Evolutionary conservation across 2,888 invertebrate genomes (phyloP).

Genomic region (Agonopterix heracliana): DNA sequence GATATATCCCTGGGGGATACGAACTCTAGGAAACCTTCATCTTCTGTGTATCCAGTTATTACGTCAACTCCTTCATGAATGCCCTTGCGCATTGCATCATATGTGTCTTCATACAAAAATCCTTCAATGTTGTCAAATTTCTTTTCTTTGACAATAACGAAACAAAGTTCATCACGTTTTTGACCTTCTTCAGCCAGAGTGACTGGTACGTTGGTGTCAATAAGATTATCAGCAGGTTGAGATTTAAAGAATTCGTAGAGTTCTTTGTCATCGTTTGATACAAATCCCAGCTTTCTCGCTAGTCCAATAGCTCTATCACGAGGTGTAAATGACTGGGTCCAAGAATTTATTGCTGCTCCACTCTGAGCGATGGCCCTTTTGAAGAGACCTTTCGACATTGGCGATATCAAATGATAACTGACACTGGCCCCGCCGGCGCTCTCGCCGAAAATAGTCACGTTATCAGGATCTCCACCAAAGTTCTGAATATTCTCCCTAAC

Average conservation of each 20-base stretch:
- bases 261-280: conserved; percentile 27
- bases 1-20: conserved; percentile 9
- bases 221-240: conserved; percentile 22
- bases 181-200: conserved; percentile 18
- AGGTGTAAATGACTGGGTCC: conserved; percentile 66
- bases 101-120: conserved; percentile 17
- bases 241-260: conserved; percentile 29
- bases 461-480: conserved; percentile 42
- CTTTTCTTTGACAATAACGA: conserved; percentile 19
- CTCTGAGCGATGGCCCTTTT: conserved; percentile 78
- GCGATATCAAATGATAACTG: conserved; percentile 38
- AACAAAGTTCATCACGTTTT: conserved; percentile 1
- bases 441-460: conserved; percentile 43
- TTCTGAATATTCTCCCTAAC: conserved; percentile 33
- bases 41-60: conserved; percentile 79
- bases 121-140: conserved; percentile 17
- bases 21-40: conserved; percentile 55
- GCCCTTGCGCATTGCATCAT: conserved; percentile 46
- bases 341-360: conserved; percentile 76
- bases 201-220: conserved; percentile 15
- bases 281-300: conserved; percentile 31
- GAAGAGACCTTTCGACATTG: conserved; percentile 46
- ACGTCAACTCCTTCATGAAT: conserved; percentile 69
- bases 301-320: conserved; percentile 50
- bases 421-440: conserved; percentile 40